A percentile compares a stretch with the other conserved stretches of the same genome.
Conservation (phyloP, 2,113 vertebrate genomes). For the Beaufortia kweichowensis region DNA sequence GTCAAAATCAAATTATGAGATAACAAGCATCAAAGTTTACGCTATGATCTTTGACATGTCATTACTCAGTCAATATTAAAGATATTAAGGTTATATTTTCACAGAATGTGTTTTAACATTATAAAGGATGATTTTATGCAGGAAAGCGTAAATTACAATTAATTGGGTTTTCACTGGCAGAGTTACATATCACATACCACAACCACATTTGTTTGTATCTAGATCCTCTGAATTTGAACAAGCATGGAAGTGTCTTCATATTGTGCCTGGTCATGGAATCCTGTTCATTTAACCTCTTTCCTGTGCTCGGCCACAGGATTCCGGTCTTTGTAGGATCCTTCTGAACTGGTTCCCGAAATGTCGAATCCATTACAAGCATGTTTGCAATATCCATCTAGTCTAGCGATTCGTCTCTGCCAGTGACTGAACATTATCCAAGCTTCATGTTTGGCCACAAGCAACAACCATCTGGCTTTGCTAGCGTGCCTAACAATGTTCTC, state of each 20-base stretch:
- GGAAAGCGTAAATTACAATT: too few species aligned
- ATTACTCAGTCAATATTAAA: too few species aligned
- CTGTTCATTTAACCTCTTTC: slow-evolving; percentile 61
- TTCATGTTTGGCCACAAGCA: slow-evolving; percentile 74
- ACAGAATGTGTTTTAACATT: too few species aligned
- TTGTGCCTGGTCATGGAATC: slow-evolving; percentile 61
- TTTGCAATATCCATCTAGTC: slow-evolving; percentile 75
- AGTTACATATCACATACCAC: not conserved
- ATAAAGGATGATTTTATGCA: too few species aligned
- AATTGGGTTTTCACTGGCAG: too few species aligned
- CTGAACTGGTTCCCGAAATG: slow-evolving; percentile 67
- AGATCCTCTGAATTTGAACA: slow-evolving; percentile 23
- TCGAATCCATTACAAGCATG: slow-evolving; percentile 75
- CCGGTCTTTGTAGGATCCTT: slow-evolving; percentile 29
- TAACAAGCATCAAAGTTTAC: too few species aligned
- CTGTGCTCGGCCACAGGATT: slow-evolving; percentile 9
- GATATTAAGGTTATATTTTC: too few species aligned
- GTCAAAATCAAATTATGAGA: too few species aligned
- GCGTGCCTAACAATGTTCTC: slow-evolving; percentile 72
- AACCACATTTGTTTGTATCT: not conserved
- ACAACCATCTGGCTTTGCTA: slow-evolving; percentile 75
- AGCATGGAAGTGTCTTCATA: slow-evolving; percentile 61
- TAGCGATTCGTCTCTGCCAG: slow-evolving; percentile 69
- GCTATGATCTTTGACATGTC: too few species aligned
- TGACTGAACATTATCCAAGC: slow-evolving; percentile 73